A percentile compares a stretch with the other conserved stretches of the same genome.
Conservation (phyloP, 2,888 invertebrate genomes). For the Rhingia rostrata region DNA sequence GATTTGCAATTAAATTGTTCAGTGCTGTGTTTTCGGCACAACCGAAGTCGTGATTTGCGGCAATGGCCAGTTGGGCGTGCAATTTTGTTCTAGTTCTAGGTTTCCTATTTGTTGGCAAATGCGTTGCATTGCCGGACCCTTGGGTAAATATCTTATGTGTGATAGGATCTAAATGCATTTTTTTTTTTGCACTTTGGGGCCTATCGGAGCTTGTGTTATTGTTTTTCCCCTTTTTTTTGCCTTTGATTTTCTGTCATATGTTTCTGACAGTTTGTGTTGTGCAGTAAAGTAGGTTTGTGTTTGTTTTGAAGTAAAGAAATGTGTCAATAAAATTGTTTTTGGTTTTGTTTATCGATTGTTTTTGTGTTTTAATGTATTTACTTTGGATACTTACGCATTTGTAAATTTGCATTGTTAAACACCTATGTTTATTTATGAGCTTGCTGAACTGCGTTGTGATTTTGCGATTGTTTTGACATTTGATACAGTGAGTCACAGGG, state of each 20-base stretch:
- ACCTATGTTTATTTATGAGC: slow-evolving; percentile 10
- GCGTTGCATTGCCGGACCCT: slow-evolving; percentile 26
- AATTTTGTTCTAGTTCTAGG: slow-evolving; percentile 19
- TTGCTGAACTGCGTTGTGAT: not conserved
- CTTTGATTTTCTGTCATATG: slow-evolving; percentile 72
- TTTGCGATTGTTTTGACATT: slow-evolving; percentile 26
- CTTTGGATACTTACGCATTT: not conserved
- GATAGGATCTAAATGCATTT: slow-evolving; percentile 6
- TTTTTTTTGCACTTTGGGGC: not conserved
- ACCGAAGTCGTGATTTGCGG: slow-evolving; percentile 1
- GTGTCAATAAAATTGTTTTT: slow-evolving; percentile 12
- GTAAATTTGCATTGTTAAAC: not conserved
- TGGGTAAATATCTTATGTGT: slow-evolving; percentile 53
- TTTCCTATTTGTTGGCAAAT: slow-evolving; percentile 33
- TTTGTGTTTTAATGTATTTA: slow-evolving; percentile 24
- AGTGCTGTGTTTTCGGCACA: not conserved
- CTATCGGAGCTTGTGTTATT: slow-evolving; percentile 25
- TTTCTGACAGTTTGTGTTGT: slow-evolving; percentile 65
- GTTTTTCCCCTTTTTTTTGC: slow-evolving; percentile 23
- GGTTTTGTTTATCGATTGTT: slow-evolving; percentile 3
- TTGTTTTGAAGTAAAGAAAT: slow-evolving; percentile 24
- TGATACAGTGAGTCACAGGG: slow-evolving; percentile 34
- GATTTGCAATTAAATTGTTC: not conserved
- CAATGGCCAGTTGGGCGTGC: slow-evolving; percentile 38
- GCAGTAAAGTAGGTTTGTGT: not conserved